Conservation (phyloP, 2,888 invertebrate species). For the Synergus itoensis region DNA sequence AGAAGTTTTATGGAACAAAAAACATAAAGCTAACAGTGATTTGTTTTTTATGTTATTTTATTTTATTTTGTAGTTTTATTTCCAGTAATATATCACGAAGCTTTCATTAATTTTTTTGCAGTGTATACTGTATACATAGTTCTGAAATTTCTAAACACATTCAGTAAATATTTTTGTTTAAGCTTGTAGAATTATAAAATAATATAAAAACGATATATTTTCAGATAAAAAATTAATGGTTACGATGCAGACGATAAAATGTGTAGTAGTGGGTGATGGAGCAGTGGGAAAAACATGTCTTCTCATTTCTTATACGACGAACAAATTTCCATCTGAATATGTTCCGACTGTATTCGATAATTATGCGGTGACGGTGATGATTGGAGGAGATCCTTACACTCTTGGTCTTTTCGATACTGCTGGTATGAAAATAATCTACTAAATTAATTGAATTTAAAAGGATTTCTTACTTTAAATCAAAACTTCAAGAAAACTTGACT, state of each 20-base stretch:
- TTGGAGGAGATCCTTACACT: conserved; percentile 99
- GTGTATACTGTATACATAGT: too few species aligned
- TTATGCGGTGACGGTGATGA: conserved; percentile 99
- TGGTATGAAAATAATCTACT: conserved; percentile 79
- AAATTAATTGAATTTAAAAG: not conserved
- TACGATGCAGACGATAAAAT: conserved; percentile 96
- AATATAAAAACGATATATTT: not conserved
- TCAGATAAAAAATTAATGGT: conserved; percentile 11
- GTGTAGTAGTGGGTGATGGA: conserved; percentile 98
- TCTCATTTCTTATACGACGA: conserved; percentile 94
- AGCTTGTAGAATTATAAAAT: not conserved
- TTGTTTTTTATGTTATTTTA: too few species aligned
- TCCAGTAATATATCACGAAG: not conserved
- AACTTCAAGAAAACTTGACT: too few species aligned
- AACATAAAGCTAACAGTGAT: too few species aligned
- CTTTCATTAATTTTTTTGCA: not conserved
- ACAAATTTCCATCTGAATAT: conserved; percentile 96
- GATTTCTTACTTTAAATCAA: not conserved
- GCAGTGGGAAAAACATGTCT: conserved; percentile 98
- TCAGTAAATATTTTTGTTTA: not conserved
- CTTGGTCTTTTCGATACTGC: conserved; percentile 99
- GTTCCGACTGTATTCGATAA: conserved; percentile 98
- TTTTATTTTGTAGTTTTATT: too few species aligned
- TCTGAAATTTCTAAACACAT: too few species aligned
- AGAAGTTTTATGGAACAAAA: too few species aligned